phyloP scores from a whole-genome alignment of 2,113 vertebrate species.

The Leptobrachium ailaonicum region DNA sequence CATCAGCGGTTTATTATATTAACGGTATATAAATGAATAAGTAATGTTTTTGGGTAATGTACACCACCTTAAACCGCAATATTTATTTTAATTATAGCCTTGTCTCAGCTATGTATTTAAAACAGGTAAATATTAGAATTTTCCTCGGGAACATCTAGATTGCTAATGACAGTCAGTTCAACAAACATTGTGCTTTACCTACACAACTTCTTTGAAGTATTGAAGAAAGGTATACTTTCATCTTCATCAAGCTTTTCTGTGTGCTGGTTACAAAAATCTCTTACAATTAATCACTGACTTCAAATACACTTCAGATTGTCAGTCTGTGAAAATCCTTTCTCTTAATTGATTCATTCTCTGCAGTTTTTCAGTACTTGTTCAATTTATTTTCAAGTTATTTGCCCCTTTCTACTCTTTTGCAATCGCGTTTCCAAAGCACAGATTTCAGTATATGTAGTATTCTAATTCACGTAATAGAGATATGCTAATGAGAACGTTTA shows the following conservation, averaged over 20 bases:
- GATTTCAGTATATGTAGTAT: background rate
- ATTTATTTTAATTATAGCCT: no score
- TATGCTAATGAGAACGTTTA: background rate
- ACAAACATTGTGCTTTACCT: conserved; percentile 29
- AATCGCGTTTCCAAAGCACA: conserved; percentile 5
- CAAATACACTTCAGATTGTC: conserved; percentile 28
- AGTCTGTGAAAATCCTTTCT: background rate
- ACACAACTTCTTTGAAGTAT: conserved; percentile 23
- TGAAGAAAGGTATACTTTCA: conserved; percentile 21
- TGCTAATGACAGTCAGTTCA: conserved; percentile 13
- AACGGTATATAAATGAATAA: no score
- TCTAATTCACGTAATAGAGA: background rate
- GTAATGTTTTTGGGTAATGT: no score
- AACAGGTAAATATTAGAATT: conserved; percentile 18
- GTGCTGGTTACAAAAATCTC: conserved; percentile 13
- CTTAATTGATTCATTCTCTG: background rate
- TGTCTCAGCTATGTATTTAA: background rate
- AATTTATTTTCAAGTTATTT: background rate
- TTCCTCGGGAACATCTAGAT: background rate
- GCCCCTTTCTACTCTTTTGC: background rate
- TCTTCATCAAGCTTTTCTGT: conserved; percentile 10
- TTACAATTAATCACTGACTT: conserved; percentile 37
- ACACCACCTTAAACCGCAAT: no score
- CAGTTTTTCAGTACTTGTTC: background rate
- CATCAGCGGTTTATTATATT: no score